Evolutionary conservation across 2,888 invertebrate species (phyloP).

Genomic region (Dinocampus coccinellae): DNA sequence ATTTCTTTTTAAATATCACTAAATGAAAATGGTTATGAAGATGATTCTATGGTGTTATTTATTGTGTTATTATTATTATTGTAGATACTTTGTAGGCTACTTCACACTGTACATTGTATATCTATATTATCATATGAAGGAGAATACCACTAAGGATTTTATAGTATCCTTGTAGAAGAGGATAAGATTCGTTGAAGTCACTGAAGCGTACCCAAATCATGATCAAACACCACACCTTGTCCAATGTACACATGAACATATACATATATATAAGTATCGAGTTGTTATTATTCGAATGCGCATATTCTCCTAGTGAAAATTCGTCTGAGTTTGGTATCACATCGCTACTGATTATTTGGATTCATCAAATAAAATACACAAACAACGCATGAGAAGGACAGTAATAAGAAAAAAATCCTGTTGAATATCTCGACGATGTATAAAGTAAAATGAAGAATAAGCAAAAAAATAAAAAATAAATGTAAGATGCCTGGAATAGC

Average conservation of each 20-base stretch:
- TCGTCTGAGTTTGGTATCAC: slow-evolving; percentile 62
- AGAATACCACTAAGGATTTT: slow-evolving; percentile 43
- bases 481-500: not conserved
- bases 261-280: not conserved
- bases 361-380: too few relatives aligned
- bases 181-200: slow-evolving; percentile 57
- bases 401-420: too few relatives aligned
- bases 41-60: too few relatives aligned
- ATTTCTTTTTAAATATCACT: too few relatives aligned
- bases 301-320: slow-evolving; percentile 56
- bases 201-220: slow-evolving; percentile 55
- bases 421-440: too few relatives aligned
- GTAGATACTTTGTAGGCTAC: not conserved
- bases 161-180: slow-evolving; percentile 58
- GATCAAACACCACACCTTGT: not conserved
- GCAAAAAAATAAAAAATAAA: too few relatives aligned
- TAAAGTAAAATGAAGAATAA: too few relatives aligned
- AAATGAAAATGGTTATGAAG: too few relatives aligned
- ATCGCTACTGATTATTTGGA: slow-evolving; percentile 55
- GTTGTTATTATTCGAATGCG: slow-evolving; percentile 14
- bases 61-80: too few relatives aligned
- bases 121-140: too few relatives aligned
- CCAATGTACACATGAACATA: not conserved
- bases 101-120: not conserved
- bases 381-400: too few relatives aligned